Base-by-base conservation (phyloP, 2,888 invertebrate genomes). In the Machimus rusticus region DNA sequence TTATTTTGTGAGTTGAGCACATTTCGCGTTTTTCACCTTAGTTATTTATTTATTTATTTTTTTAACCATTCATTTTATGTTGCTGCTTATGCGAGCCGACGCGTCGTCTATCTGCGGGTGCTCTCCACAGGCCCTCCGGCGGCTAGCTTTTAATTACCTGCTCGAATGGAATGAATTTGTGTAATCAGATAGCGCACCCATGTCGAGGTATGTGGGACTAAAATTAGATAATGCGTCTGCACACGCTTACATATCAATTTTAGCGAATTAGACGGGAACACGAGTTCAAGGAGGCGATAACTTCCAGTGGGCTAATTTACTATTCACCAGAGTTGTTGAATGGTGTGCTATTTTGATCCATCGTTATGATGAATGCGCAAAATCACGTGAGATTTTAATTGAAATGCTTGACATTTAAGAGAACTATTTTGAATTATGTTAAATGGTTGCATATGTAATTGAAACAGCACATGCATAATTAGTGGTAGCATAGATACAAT, bases 121-220 rank as follows among this genome's bases (percentile, higher is more conserved):
- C 66, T 82, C 76, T 34, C 76, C n/a, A 1, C 28, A 37, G 39
- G 28, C n/a, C 39, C 76, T 31, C 76, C 16, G 19, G 16, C 76
- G 82, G n/a, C 34, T 34, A 34, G 9, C 23, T 34, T 34, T 82
- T 82, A 82, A 82, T 82, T 82, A 82, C 82, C 66, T 66, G 12
- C 23, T 31, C 57, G 23, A 57, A 19, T 82, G 82, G 39, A 82
- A 82, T 57, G 82, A 34, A 82, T 82, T 82, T 66, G 66, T 57
- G 82, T 82, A 82, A 82, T 82, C 82, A 66, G 82, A 82, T 57
- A 82, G 19, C 82, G 57, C 55, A 55, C 34, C 51, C 66, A 82
- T 57, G 51, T 55, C 34, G 31, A 14, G 57, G 34, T 82, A 57
- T 57, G 57, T 82, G 76, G 82, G 37, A 23, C 4, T 57, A 82